These are phyloP conservation scores for Drosophila paucipuncta DNA, from an alignment of 2,888 invertebrate species.

Conservation along the genomic window DNA sequence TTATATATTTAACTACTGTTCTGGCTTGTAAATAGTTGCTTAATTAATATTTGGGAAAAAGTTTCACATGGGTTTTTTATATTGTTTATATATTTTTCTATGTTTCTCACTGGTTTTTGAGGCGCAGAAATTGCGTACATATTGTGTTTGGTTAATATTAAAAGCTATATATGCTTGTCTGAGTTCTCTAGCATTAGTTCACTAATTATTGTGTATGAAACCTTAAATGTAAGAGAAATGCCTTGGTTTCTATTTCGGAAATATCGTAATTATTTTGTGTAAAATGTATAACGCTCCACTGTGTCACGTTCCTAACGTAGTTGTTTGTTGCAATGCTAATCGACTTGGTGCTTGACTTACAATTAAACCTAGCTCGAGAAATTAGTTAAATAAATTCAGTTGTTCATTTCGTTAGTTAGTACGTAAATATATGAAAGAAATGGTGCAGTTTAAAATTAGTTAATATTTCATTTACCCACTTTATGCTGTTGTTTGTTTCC, in stretches of 20 bases:
- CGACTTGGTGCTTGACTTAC: slow-evolving; percentile 76
- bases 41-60: slow-evolving; percentile 66
- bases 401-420: slow-evolving; percentile 71
- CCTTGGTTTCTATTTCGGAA: slow-evolving; percentile 77
- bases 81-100: slow-evolving; percentile 20
- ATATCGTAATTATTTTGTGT: slow-evolving; percentile 69
- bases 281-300: slow-evolving; percentile 59
- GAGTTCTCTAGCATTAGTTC: slow-evolving; percentile 75
- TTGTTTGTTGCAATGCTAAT: slow-evolving; percentile 68
- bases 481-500: not conserved
- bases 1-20: slow-evolving; percentile 75
- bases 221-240: slow-evolving; percentile 79
- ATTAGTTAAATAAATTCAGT: slow-evolving; percentile 75
- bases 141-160: slow-evolving; percentile 49
- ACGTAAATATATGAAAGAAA: slow-evolving; percentile 44
- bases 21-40: slow-evolving; percentile 78
- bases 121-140: slow-evolving; percentile 37
- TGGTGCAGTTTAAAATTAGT: slow-evolving; percentile 60
- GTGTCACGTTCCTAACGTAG: slow-evolving; percentile 39
- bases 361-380: slow-evolving; percentile 69
- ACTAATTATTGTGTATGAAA: slow-evolving; percentile 80
- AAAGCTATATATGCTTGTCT: slow-evolving; percentile 52
- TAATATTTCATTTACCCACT: slow-evolving; percentile 1
- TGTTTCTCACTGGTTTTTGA: slow-evolving; percentile 40
- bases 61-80: slow-evolving; percentile 37